phyloP scores from a whole-genome alignment of 1,140 invertebrate species.

The Drosophila ohnishii region DNA sequence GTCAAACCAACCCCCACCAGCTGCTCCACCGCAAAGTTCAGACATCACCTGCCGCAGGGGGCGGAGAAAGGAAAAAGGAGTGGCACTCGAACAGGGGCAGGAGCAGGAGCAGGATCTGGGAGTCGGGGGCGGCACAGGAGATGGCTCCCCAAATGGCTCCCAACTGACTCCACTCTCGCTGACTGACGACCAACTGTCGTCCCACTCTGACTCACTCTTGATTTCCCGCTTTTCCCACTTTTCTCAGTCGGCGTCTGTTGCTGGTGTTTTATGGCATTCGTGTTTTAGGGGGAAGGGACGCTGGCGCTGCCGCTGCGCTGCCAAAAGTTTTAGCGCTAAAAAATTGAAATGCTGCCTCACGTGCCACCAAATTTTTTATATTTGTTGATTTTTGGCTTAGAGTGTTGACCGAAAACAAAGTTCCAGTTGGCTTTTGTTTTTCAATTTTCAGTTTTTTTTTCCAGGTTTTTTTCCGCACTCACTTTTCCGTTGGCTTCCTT shows the following conservation, averaged over 20 bases:
- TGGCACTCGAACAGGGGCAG: conserved; percentile 7
- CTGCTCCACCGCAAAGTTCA: conserved; percentile 64
- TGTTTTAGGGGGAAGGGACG: neutral
- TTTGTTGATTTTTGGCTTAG: conserved; percentile 82
- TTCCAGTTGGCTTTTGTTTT: conserved; percentile 77
- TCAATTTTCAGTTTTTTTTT: conserved; percentile 62
- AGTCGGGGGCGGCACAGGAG: conserved; percentile 8
- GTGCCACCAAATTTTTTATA: conserved; percentile 75
- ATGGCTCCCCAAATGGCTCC: conserved; percentile 66
- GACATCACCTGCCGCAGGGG: conserved; percentile 71
- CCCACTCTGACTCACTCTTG: conserved; percentile 45
- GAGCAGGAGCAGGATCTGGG: neutral
- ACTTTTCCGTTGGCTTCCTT: conserved; percentile 25
- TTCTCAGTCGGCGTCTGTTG: conserved; percentile 24
- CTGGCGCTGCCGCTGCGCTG: conserved; percentile 16
- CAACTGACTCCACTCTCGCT: conserved; percentile 38
- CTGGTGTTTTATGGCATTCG: conserved; percentile 38
- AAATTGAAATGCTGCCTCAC: conserved; percentile 81
- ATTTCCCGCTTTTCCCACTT: conserved; percentile 30
- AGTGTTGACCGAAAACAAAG: conserved; percentile 81
- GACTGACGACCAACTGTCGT: conserved; percentile 64
- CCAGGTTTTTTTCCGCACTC: conserved; percentile 4
- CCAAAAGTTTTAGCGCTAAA: conserved; percentile 74
- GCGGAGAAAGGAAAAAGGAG: conserved; percentile 16
- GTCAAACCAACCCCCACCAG: conserved; percentile 22